Conservation (phyloP, 2,113 vertebrate species). For the Phoenicopterus ruber region DNA sequence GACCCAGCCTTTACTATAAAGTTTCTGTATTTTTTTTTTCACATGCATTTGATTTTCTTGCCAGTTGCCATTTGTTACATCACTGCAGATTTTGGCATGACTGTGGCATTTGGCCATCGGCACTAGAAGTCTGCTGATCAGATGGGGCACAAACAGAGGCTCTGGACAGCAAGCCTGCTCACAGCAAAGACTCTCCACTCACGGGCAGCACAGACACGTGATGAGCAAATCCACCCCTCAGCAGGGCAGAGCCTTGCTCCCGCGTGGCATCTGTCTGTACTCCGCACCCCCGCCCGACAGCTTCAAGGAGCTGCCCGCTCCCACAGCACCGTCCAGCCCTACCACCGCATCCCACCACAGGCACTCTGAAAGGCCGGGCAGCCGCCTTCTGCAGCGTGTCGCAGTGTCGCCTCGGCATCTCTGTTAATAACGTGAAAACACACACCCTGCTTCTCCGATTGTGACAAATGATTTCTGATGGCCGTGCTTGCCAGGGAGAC, state of each 20-base stretch:
- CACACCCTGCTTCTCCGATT: not conserved
- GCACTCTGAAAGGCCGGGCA: not conserved
- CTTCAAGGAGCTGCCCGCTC: not conserved
- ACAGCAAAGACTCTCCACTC: not conserved
- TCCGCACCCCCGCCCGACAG: not conserved
- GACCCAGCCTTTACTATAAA: not conserved
- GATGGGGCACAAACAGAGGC: constrained; percentile 31
- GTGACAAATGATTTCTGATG: not conserved
- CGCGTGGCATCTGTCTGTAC: not conserved
- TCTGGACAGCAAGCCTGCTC: not conserved
- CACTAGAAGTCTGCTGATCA: constrained; percentile 68
- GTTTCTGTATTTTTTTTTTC: not conserved
- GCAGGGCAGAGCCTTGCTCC: not conserved
- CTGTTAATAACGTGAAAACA: not conserved
- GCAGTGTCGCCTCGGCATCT: not conserved
- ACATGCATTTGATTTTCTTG: not conserved
- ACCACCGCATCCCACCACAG: not conserved
- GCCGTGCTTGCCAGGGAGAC: not conserved
- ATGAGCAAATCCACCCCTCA: not conserved
- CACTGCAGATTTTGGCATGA: not conserved
- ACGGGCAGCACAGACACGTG: not conserved
- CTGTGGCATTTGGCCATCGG: not conserved
- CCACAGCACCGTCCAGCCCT: not conserved
- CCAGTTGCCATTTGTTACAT: not conserved
- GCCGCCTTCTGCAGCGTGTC: not conserved